A percentile compares a stretch with the other conserved stretches of the same genome.
phyloP scores from a whole-genome alignment of 2,888 invertebrate species.

The Drosophila flavopinicola region DNA sequence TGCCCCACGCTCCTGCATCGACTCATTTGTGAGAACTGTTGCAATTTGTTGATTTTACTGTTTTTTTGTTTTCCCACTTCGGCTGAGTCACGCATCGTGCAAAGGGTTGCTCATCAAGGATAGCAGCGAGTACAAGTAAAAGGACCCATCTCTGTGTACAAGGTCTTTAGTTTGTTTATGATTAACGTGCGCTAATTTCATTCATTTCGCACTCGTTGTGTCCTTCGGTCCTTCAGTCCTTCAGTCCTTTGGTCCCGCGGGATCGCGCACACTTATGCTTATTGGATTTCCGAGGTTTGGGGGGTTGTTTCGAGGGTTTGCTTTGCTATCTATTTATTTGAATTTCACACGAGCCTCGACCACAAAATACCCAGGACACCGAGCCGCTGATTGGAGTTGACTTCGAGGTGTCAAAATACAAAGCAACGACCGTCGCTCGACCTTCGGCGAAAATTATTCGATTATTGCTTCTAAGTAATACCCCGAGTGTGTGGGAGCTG shows the following conservation, averaged over 20 bases:
- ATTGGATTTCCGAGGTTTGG: conserved; percentile 61
- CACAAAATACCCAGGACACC: conserved; percentile 39
- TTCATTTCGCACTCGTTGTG: conserved; percentile 73
- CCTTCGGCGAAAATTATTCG: conserved; percentile 55
- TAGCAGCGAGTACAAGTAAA: background rate
- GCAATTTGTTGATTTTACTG: conserved; percentile 60
- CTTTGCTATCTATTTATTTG: conserved; percentile 44
- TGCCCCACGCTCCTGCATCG: background rate
- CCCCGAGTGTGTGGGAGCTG: background rate
- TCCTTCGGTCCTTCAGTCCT: conserved; percentile 2
- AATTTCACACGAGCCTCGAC: conserved; percentile 64
- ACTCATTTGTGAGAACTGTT: conserved; percentile 69
- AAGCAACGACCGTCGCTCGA: conserved; percentile 42
- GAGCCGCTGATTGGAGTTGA: conserved; percentile 61
- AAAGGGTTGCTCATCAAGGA: conserved; percentile 56
- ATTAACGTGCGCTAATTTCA: conserved; percentile 78
- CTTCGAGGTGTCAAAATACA: conserved; percentile 75
- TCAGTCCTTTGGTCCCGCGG: conserved; percentile 59
- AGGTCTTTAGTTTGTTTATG: conserved; percentile 72
- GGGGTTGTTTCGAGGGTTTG: conserved; percentile 17
- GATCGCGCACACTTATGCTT: conserved; percentile 69
- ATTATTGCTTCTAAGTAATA: conserved; percentile 45
- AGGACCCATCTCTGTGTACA: background rate
- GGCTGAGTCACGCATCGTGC: conserved; percentile 8
- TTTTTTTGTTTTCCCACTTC: conserved; percentile 1